Evolutionary conservation across 1,140 invertebrate species (phyloP).

Genomic region (Saxidomus purpurata): DNA sequence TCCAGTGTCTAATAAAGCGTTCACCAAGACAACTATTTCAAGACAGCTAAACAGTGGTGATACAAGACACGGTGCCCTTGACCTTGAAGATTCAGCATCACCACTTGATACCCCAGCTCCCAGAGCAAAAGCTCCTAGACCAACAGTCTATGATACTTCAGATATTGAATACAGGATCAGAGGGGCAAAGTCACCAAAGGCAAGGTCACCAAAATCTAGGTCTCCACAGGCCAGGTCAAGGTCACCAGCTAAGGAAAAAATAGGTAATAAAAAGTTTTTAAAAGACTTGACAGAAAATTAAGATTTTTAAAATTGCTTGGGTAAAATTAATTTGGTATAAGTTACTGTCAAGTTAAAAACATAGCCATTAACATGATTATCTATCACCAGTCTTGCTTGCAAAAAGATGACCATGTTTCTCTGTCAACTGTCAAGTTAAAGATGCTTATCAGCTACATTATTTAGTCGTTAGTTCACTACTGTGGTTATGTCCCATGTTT

Average conservation of each 20-base stretch:
- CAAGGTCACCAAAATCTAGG: constrained; percentile 36
- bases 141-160: constrained; percentile 59
- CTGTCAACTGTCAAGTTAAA: too few species aligned
- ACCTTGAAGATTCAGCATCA: constrained; percentile 42
- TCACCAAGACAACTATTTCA: constrained; percentile 64
- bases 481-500: too few species aligned
- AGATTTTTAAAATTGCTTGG: too few species aligned
- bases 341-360: too few species aligned
- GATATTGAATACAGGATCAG: constrained; percentile 40
- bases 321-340: too few species aligned
- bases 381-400: too few species aligned
- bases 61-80: constrained; percentile 31
- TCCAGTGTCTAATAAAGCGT: constrained; percentile 42
- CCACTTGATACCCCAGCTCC: constrained; percentile 65
- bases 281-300: too few species aligned
- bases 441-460: too few species aligned
- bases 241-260: constrained; percentile 50
- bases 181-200: constrained; percentile 55
- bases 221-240: constrained; percentile 53
- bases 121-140: constrained; percentile 56
- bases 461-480: too few species aligned
- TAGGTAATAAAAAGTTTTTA: constrained; percentile 36
- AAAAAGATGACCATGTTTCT: too few species aligned
- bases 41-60: constrained; percentile 48
- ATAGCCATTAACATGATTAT: too few species aligned